Percentiles rank a stretch among this genome's conserved stretches.
Conservation (phyloP, 2,888 invertebrate genomes). For the Dasysyrphus albostriatus region DNA sequence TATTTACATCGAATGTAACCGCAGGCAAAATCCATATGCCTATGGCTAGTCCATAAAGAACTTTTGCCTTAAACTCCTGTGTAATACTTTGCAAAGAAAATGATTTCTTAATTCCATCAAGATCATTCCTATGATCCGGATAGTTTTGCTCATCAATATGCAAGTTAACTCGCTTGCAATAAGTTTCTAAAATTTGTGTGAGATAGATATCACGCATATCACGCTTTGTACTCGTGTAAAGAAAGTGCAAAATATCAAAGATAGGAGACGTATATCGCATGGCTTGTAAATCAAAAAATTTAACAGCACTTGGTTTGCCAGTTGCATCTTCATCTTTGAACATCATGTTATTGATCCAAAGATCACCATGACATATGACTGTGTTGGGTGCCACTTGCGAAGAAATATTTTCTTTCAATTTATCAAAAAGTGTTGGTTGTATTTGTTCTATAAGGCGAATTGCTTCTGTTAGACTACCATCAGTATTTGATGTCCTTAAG, state of each 20-base stretch:
- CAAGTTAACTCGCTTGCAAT: conserved; percentile 78
- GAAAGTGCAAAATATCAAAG: conserved; percentile 82
- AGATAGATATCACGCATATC: conserved; percentile 79
- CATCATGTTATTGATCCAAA: conserved; percentile 83
- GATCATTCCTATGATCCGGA: conserved; percentile 46
- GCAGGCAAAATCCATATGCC: conserved; percentile 83
- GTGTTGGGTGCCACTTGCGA: conserved; percentile 78
- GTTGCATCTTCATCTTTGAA: conserved; percentile 76
- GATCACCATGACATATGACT: conserved; percentile 82
- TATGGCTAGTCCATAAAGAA: conserved; percentile 81
- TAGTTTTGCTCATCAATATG: conserved; percentile 78
- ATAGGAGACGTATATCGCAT: conserved; percentile 82
- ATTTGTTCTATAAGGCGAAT: conserved; percentile 80
- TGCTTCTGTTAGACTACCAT: conserved; percentile 80
- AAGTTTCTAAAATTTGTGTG: conserved; percentile 80
- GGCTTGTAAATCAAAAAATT: conserved; percentile 82
- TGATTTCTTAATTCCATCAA: conserved; percentile 77
- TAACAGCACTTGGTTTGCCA: conserved; percentile 77
- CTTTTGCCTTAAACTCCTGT: conserved; percentile 80
- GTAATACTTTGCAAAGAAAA: conserved; percentile 80
- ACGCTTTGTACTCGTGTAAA: conserved; percentile 82
- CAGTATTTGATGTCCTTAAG: conserved; percentile 79
- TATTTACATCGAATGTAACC: conserved; percentile 82
- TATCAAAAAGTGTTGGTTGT: conserved; percentile 78
- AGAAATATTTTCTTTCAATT: conserved; percentile 78